Conservation (phyloP, 92 coral and sea anemone genomes). For the Nematostella vectensis region DNA sequence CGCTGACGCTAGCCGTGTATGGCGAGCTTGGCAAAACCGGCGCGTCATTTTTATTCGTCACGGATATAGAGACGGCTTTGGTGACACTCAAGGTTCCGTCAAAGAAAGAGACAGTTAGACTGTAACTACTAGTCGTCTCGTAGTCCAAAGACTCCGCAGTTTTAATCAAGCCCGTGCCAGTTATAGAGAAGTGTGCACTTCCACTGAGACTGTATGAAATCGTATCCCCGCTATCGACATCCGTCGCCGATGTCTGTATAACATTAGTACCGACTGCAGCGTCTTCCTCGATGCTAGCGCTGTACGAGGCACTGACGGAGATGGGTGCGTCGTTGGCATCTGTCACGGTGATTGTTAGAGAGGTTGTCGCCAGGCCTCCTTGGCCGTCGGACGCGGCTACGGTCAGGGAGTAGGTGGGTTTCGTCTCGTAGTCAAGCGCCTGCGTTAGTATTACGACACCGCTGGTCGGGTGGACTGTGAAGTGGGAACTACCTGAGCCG, state of each 20-base stretch:
- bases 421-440: slow-evolving; percentile 53
- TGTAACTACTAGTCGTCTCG: slow-evolving; percentile 42
- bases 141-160: slow-evolving; percentile 52
- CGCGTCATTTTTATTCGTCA: slow-evolving; percentile 49
- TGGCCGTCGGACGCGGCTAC: slow-evolving; percentile 50
- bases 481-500: slow-evolving; percentile 50
- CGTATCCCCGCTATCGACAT: slow-evolving; percentile 36
- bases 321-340: slow-evolving; percentile 63
- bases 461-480: slow-evolving; percentile 47
- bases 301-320: slow-evolving; percentile 51
- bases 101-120: slow-evolving; percentile 45
- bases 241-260: slow-evolving; percentile 49
- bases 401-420: slow-evolving; percentile 42
- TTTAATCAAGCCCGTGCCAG: slow-evolving; percentile 37
- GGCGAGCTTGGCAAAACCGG: slow-evolving; percentile 55
- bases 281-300: slow-evolving; percentile 49
- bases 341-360: slow-evolving; percentile 47
- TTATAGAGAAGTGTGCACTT: slow-evolving; percentile 33
- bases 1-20: slow-evolving; percentile 44
- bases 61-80: slow-evolving; percentile 36
- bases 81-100: slow-evolving; percentile 33
- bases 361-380: slow-evolving; percentile 47
- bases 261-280: slow-evolving; percentile 43
- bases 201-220: slow-evolving; percentile 33
- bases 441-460: slow-evolving; percentile 44